Conservation (phyloP, 2,113 vertebrate species). For the Mustelus asterias region DNA sequence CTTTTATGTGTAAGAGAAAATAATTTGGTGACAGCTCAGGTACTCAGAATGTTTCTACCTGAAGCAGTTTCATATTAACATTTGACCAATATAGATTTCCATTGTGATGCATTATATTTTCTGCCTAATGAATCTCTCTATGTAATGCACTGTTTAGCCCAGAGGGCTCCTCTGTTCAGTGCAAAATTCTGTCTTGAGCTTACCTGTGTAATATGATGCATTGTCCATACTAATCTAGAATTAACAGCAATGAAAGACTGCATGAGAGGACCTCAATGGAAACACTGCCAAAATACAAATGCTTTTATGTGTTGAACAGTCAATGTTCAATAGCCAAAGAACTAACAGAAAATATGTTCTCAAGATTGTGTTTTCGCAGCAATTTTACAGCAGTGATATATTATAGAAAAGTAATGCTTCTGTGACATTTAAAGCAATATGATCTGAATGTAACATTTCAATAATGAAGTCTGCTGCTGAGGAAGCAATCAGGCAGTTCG, state of each 20-base stretch:
- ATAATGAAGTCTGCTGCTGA: conserved; percentile 32
- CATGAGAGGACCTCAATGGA: not conserved
- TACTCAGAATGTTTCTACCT: not conserved
- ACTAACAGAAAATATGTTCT: conserved; percentile 6
- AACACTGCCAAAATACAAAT: not conserved
- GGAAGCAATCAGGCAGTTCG: conserved; percentile 35
- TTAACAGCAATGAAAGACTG: not conserved
- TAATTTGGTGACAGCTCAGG: not conserved
- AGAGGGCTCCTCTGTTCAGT: conserved; percentile 24
- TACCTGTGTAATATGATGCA: conserved; percentile 12
- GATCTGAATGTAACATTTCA: conserved; percentile 36
- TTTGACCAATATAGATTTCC: not conserved
- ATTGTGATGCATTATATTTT: conserved; percentile 15
- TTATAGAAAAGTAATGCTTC: conserved; percentile 31
- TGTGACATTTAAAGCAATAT: conserved; percentile 37
- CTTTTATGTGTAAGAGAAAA: not conserved
- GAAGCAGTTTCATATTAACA: conserved; percentile 15
- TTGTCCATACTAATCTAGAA: conserved; percentile 13
- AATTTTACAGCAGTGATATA: conserved; percentile 26
- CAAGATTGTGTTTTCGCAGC: conserved; percentile 12
- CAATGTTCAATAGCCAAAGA: not conserved
- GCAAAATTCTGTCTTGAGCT: not conserved
- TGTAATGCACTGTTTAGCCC: conserved; percentile 19
- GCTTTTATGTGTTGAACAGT: not conserved
- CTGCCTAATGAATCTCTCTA: not conserved